These are phyloP conservation scores for Eufriesea mexicana DNA, from an alignment of 1,140 invertebrate species.

Conservation along the genomic window DNA sequence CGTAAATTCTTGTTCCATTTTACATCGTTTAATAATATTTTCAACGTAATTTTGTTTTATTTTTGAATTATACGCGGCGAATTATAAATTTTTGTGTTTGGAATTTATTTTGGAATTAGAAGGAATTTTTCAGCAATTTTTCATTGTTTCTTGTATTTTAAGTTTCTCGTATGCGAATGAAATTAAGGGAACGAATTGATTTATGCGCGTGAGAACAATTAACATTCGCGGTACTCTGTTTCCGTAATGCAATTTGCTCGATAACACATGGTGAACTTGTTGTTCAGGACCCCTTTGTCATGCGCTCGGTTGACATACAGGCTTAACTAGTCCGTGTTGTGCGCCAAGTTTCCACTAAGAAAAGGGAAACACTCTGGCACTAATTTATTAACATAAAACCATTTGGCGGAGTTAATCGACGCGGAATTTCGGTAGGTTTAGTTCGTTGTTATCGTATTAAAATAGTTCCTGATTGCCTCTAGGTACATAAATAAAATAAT, in stretches of 20 bases:
- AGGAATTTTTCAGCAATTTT: neutral
- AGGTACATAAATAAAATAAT: too few species aligned
- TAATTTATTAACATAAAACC: neutral
- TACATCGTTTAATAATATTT: too few species aligned
- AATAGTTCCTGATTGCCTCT: too few species aligned
- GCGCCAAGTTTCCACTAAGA: neutral
- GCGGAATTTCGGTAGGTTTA: neutral
- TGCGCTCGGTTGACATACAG: neutral
- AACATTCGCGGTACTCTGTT: neutral
- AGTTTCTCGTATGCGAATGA: too few species aligned
- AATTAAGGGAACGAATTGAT: neutral
- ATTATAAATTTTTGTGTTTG: too few species aligned
- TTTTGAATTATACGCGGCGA: neutral
- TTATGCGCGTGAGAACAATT: neutral
- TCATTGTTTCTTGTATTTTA: too few species aligned
- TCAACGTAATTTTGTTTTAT: neutral
- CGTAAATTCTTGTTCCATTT: too few species aligned
- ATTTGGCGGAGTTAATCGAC: neutral
- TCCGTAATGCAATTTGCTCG: slow-evolving; percentile 1
- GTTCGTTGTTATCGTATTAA: neutral
- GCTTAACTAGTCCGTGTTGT: neutral
- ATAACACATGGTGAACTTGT: slow-evolving; percentile 4
- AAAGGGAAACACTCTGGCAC: neutral
- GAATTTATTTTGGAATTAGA: too few species aligned
- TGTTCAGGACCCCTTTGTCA: neutral